Evolutionary conservation across 2,797 vertebrate genomes (phyloP).

Genomic region (Balearica regulorum): DNA sequence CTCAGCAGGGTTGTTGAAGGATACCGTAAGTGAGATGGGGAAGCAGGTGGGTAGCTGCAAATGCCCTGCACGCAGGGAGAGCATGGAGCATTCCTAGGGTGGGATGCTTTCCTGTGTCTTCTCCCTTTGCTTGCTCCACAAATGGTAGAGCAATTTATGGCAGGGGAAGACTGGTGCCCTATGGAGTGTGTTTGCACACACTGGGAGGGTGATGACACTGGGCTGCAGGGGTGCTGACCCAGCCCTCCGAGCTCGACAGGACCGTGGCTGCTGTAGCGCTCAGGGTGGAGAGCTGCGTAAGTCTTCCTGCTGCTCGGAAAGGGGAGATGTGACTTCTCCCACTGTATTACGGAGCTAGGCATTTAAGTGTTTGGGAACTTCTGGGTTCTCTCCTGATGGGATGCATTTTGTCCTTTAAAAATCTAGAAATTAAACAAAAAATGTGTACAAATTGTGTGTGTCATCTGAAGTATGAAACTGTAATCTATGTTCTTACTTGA

Average conservation of each 20-base stretch:
- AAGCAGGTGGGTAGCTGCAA: neutral
- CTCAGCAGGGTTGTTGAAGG: neutral
- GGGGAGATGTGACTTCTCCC: neutral
- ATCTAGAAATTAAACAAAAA: neutral
- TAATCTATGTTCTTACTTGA: slow-evolving; percentile 7
- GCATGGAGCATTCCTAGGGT: accelerated
- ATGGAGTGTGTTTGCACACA: accelerated
- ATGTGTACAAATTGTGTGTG: neutral
- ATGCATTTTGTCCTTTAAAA: neutral
- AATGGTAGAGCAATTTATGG: neutral
- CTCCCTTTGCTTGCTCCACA: neutral
- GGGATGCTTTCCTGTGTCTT: neutral
- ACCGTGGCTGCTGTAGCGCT: accelerated
- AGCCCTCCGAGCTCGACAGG: accelerated
- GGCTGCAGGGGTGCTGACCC: neutral
- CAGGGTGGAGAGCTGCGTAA: neutral
- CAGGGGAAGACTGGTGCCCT: neutral
- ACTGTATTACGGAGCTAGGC: accelerated
- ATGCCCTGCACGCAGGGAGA: accelerated
- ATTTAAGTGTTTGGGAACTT: neutral
- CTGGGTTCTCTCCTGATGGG: accelerated
- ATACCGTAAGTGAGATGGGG: accelerated
- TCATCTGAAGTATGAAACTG: neutral
- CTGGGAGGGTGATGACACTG: neutral
- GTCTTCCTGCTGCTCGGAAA: neutral